Evolutionary conservation across 2,888 invertebrate genomes (phyloP).

Genomic region (Dione vanillae): DNA sequence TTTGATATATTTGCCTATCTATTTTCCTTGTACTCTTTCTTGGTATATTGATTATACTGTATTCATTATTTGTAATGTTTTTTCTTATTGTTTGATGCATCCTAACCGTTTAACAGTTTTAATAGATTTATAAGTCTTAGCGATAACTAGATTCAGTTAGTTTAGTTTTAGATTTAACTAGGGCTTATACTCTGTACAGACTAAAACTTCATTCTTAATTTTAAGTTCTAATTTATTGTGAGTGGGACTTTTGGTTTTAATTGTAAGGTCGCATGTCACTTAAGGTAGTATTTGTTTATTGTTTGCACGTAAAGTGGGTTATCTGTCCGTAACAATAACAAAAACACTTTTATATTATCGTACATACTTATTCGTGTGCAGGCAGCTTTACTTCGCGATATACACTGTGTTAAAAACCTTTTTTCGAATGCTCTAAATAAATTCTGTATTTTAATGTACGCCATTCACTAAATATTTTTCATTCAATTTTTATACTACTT

Average conservation of each 20-base stretch:
- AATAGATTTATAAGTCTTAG: slow-evolving; percentile 63
- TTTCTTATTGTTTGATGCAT: slow-evolving; percentile 67
- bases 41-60: slow-evolving; percentile 59
- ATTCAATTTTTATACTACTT: no score
- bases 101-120: slow-evolving; percentile 59
- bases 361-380: slow-evolving; percentile 21
- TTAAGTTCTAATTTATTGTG: slow-evolving; percentile 55
- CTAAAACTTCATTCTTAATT: slow-evolving; percentile 54
- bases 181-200: slow-evolving; percentile 71
- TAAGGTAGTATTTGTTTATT: slow-evolving; percentile 63
- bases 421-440: neutral
- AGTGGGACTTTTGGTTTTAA: slow-evolving; percentile 41
- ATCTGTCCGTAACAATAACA: slow-evolving; percentile 31
- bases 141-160: slow-evolving; percentile 58
- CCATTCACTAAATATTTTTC: slow-evolving; percentile 18
- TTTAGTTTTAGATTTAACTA: slow-evolving; percentile 63
- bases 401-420: slow-evolving; percentile 1
- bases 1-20: slow-evolving; percentile 59
- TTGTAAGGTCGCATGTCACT: slow-evolving; percentile 76
- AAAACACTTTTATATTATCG: slow-evolving; percentile 5
- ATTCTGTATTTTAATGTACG: slow-evolving; percentile 25
- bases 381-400: slow-evolving; percentile 20
- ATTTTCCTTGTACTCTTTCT: slow-evolving; percentile 67
- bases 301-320: slow-evolving; percentile 72
- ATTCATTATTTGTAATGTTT: slow-evolving; percentile 54